These are phyloP conservation scores for Canis aureus DNA, from an alignment of 2,113 vertebrate species.

Conservation along the genomic window DNA sequence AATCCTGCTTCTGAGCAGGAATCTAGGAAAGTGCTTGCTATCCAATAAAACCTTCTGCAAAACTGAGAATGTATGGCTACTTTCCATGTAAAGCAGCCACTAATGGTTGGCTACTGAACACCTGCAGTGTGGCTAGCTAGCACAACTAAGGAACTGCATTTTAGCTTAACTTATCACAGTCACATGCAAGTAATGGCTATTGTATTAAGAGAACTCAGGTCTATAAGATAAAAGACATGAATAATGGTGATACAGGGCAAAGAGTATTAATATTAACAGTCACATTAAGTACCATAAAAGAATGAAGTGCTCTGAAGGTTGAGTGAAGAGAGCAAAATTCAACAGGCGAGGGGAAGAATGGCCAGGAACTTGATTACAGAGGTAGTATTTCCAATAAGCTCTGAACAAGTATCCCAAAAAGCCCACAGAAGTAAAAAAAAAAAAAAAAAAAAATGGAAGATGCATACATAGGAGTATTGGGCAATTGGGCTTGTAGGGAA, in stretches of 20 bases:
- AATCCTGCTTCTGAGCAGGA: not conserved
- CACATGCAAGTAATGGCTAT: not conserved
- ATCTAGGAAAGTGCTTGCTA: not conserved
- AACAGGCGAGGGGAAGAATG: not conserved
- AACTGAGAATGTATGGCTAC: not conserved
- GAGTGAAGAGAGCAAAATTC: not conserved
- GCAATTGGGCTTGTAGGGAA: not conserved
- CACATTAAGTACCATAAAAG: not conserved
- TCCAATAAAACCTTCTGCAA: not conserved
- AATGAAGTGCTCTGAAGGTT: not conserved
- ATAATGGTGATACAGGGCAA: not conserved
- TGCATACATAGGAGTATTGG: not conserved
- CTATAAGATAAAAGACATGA: not conserved
- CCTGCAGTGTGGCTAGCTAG: not conserved
- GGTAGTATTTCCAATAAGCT: not conserved
- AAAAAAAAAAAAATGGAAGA: constrained; percentile 21
- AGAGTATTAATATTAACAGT: not conserved
- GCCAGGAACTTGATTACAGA: not conserved
- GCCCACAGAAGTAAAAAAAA: not conserved
- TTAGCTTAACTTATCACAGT: not conserved
- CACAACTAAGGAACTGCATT: not conserved
- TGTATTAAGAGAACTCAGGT: not conserved
- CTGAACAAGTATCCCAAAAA: not conserved
- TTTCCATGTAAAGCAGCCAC: not conserved
- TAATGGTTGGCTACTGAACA: not conserved